Evolutionary conservation across 2,113 vertebrate species (phyloP), one percentile per base, ranked within the genome.

Genomic region (Triplophysa siluroides): DNA sequence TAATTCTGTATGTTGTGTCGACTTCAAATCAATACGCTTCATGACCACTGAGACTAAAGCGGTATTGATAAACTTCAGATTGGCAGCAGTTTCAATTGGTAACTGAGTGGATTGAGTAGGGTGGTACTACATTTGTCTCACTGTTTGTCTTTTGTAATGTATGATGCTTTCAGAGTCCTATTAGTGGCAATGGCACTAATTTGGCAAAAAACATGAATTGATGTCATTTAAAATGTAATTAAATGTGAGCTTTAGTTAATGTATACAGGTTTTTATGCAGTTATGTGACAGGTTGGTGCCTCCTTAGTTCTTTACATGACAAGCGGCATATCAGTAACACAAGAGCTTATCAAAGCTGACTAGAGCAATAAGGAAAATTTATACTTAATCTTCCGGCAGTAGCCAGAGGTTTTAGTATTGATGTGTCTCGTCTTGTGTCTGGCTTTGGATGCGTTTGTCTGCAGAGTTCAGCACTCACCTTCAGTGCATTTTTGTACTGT

Each of bases 11-110:
- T 76, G 24, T 41, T 16, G 24, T 62, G 47, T 64, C 47, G 56
- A 75, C 68, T 62, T 84, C 60, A 16, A 50, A 84, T 81, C 24
- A 72, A 84, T 74, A 58, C 33, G 7, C 10, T 70, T 64, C 54
- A 54, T 62, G 60, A 19, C 66, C 71, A 56, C 45, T 67, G 78
- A 81, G 78, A 81, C 33, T 64, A 69, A 52, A 58, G 75, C 38
- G 14, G n/a, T n/a, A 62, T 41, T 58, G 54, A 29, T 67, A 29
- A 41, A 24, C 29, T 47, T 26, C n/a, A 78, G 76, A 78, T 78
- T 79, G 63, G 75, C 74, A 81, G 63, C 33, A 47, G 68, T 56
- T 65, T 74, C 63, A 74, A 61, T 75, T 47, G 72, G 68, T 50
- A 19, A 71, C 38, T 71, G 19, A 47, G 45, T 71, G 66, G 58